Evolutionary conservation across 2,888 invertebrate species (phyloP).

Genomic region (Cyclophora punctaria): DNA sequence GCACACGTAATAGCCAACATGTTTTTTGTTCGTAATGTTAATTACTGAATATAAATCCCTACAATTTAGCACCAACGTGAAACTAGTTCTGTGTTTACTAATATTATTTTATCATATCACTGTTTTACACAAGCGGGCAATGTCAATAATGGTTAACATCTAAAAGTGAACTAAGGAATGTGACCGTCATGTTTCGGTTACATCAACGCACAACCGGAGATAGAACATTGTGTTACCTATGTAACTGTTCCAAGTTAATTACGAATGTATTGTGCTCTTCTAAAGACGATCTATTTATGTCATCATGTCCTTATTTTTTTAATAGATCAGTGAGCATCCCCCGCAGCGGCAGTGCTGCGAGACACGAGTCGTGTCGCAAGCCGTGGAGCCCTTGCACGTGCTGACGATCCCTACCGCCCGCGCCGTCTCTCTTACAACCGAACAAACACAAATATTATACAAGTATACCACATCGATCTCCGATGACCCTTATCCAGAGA

Average conservation of each 20-base stretch:
- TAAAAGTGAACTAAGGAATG: conserved; percentile 64
- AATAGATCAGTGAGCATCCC: conserved; percentile 72
- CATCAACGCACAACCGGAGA: conserved; percentile 55
- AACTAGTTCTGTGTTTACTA: conserved; percentile 23
- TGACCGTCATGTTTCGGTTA: conserved; percentile 73
- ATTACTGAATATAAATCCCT: conserved; percentile 46
- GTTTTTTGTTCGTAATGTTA: conserved; percentile 62
- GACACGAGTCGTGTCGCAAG: conserved; percentile 59
- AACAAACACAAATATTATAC: too few species aligned
- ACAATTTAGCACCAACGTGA: conserved; percentile 29
- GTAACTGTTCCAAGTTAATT: conserved; percentile 43
- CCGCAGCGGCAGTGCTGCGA: conserved; percentile 62
- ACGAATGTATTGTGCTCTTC: conserved; percentile 43
- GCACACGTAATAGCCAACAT: conserved; percentile 70
- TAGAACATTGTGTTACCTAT: conserved; percentile 44
- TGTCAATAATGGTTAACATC: conserved; percentile 56
- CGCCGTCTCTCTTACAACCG: too few species aligned
- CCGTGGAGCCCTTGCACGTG: conserved; percentile 65
- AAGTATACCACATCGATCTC: conserved; percentile 24
- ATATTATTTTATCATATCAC: conserved; percentile 21
- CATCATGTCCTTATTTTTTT: conserved; percentile 74
- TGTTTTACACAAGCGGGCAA: conserved; percentile 24
- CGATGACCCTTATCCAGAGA: conserved; percentile 62
- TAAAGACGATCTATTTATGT: conserved; percentile 70
- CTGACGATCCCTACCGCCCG: conserved; percentile 25